Evolutionary conservation across 1,140 invertebrate species (phyloP), one percentile per base, ranked within the genome.

Genomic region (Drosophila nasuta): DNA sequence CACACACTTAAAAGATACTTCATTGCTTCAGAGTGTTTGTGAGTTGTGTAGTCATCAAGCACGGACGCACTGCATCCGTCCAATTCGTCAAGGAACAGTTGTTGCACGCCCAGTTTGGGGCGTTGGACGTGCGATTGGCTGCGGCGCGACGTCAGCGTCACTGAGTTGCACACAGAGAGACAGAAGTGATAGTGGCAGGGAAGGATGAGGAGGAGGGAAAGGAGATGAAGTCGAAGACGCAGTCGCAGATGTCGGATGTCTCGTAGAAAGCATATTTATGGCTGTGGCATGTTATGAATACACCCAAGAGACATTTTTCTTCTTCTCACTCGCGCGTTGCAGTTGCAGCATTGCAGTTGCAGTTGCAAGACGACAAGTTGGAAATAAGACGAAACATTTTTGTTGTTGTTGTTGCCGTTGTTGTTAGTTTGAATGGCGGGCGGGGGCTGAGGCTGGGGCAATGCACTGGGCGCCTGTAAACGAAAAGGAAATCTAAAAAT

Each of bases 231-330:
- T 15, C 20, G 69, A 8, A 43, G 51, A 60, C 43, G 58, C 25
- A 33, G 43, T 25, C 25, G 60, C 71, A 75, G 71, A 63, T 67
- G 71, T 89, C 85, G 85, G 81, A 74, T 79, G 81, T 89, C 81
- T 89, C 62, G 85, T 81, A 65, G 78, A 85, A 74, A 76, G 85
- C 72, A 85, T 89, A 89, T 89, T 89, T 89, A 89, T 89, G 85
- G 85, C 72, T 80, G 70, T 82, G 78, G 81, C 86, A 83, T 89
- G 79, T 81, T 89, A 89, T 85, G 85, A 89, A 89, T 89, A 85
- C 85, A 89, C 85, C 85, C 85, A 89, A 69, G 85, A 89, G 85
- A 89, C 85, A 89, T 89, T 85, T 89, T 80, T 89, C 85, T 89
- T 89, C 85, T 89, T 85, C 85, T 66, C 85, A 85, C 81, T 82